Percentiles rank a stretch among this genome's conserved stretches.
Conservation (phyloP, 2,888 invertebrate species). For the Prenolepis imparis region DNA sequence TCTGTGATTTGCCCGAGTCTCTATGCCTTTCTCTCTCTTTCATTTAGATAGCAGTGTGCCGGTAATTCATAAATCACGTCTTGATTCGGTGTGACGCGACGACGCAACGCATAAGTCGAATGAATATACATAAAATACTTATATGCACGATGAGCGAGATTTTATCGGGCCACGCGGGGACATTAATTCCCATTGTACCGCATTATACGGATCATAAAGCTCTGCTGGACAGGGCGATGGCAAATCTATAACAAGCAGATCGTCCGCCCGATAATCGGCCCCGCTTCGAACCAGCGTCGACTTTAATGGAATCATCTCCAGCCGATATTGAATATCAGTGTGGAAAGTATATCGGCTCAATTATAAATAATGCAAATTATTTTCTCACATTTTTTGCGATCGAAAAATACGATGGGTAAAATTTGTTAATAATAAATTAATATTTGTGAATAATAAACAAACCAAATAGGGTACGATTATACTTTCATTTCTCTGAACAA, state of each 20-base stretch:
- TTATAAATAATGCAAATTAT: slow-evolving; percentile 30
- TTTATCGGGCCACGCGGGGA: slow-evolving; percentile 69
- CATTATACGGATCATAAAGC: slow-evolving; percentile 74
- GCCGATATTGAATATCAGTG: slow-evolving; percentile 37
- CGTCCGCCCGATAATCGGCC: slow-evolving; percentile 67
- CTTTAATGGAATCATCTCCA: slow-evolving; percentile 48
- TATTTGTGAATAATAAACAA: slow-evolving; percentile 14
- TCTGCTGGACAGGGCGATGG: slow-evolving; percentile 53
- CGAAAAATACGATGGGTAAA: not conserved
- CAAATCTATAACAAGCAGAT: slow-evolving; percentile 68
- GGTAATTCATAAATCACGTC: slow-evolving; percentile 69
- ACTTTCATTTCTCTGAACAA: not conserved
- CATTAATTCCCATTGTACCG: slow-evolving; percentile 74
- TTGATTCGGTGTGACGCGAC: slow-evolving; percentile 59
- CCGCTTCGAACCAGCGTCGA: slow-evolving; percentile 36
- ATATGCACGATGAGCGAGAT: slow-evolving; percentile 64
- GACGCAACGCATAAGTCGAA: slow-evolving; percentile 65
- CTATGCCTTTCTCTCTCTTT: not conserved
- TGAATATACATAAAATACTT: slow-evolving; percentile 72
- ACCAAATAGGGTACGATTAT: not conserved
- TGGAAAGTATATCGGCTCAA: slow-evolving; percentile 21
- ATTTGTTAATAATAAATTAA: slow-evolving; percentile 11
- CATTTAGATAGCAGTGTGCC: slow-evolving; percentile 51
- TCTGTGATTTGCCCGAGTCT: slow-evolving; percentile 50
- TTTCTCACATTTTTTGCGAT: slow-evolving; percentile 10